Base-by-base conservation (phyloP, 1,140 invertebrate species). In the Piezodorus guildinii region DNA sequence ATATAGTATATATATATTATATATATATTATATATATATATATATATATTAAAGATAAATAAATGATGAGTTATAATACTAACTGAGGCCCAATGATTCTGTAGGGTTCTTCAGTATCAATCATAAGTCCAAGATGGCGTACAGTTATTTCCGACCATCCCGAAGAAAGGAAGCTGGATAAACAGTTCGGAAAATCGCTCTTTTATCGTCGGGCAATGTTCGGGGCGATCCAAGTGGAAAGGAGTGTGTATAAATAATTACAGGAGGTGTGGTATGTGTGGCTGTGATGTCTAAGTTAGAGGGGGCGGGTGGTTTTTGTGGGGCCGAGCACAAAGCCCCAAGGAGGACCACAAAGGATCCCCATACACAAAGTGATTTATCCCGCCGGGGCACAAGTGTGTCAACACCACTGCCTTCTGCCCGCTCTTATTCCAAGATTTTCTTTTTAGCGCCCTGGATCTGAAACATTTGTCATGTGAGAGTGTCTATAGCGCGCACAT, bases 171-270 rank as follows among this genome's bases (percentile, higher is more conserved):
- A 10, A 14, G 52, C 17, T 56, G 19, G 52, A 56, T 56, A 56
- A 23, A 56, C 23, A 56, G 52, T 6, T 56, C 14, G 52, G 52
- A 56, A 56, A 56, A 56, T 56, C 8, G 3, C 17, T 19, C 6
- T 56, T 56, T 27, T 27, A 56, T 56, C 23, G 52, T 56, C 14
- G 52, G 52, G 52, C 17, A 56, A 23, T 56, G 52, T 56, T 23
- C 15, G 17, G 52, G 19, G 21, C 19, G 23, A 56, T 56, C 23
- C 52, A 23, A 56, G 4, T 56, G 52, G 17, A 56, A 56, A 23
- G 52, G 52, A 56, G 19, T 56, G 52, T 56, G 52, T 56, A 56
- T 56, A 56, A 56, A 56, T 56, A 56, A 56, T 56, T 56, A 56
- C 52, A 15, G 52, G 52, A 23, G 15, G 52, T 56, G 52, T 23